These are phyloP conservation scores for Luidia sarsii DNA, from an alignment of 53 echinoderm and acorn worm species.

Conservation along the genomic window DNA sequence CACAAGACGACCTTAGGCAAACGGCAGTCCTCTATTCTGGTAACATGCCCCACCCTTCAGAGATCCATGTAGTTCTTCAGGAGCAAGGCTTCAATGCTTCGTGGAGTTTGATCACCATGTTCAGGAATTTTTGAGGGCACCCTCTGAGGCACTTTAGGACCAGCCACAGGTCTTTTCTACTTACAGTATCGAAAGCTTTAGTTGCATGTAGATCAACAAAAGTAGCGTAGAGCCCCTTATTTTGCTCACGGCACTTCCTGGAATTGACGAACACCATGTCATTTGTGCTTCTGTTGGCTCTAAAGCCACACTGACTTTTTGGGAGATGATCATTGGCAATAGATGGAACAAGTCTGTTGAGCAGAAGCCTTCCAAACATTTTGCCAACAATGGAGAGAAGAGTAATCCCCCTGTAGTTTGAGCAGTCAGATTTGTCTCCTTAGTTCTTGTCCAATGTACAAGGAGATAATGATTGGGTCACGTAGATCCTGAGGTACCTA, in stretches of 20 bases:
- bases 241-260: neutral
- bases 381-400: slow-evolving; percentile 48
- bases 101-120: too few relatives aligned
- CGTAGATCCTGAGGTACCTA: slow-evolving; percentile 45
- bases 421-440: slow-evolving; percentile 41
- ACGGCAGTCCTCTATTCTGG: neutral
- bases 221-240: too few relatives aligned
- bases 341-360: slow-evolving; percentile 31
- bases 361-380: slow-evolving; percentile 29
- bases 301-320: too few relatives aligned
- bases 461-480: slow-evolving; percentile 32
- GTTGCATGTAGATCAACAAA: too few relatives aligned
- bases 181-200: too few relatives aligned
- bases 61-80: neutral
- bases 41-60: neutral
- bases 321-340: neutral
- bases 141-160: too few relatives aligned
- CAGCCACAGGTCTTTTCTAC: too few relatives aligned
- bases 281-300: neutral
- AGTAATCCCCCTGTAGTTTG: slow-evolving; percentile 55
- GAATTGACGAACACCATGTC: slow-evolving; percentile 22
- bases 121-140: too few relatives aligned
- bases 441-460: slow-evolving; percentile 61
- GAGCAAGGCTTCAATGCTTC: neutral
- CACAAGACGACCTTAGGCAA: neutral